Evolutionary conservation across 2,888 invertebrate genomes (phyloP).

Genomic region (Hylaea fasciaria): DNA sequence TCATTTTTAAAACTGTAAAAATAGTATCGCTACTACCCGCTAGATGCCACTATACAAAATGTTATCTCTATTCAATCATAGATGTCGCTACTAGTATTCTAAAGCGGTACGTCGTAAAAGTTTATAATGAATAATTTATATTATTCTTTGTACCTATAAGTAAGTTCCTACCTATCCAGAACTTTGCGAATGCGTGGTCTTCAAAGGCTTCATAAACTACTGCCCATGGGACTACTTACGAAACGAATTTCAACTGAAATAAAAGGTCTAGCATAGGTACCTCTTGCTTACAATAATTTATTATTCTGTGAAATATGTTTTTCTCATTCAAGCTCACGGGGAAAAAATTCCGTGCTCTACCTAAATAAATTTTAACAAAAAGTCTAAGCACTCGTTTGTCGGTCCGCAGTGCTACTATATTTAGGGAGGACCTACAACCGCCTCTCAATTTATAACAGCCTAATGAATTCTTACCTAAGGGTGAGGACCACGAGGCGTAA

Average conservation of each 20-base stretch:
- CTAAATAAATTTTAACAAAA: neutral
- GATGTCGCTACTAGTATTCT: constrained; percentile 42
- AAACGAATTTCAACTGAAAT: too few relatives aligned
- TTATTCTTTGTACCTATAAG: too few relatives aligned
- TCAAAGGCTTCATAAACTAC: too few relatives aligned
- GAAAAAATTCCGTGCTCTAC: too few relatives aligned
- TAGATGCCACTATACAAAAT: constrained; percentile 26
- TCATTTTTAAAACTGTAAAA: neutral
- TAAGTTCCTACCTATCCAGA: too few relatives aligned
- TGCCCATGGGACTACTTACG: too few relatives aligned
- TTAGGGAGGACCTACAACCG: constrained; percentile 58
- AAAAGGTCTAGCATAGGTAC: too few relatives aligned
- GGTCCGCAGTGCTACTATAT: constrained; percentile 44
- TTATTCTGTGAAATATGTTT: too few relatives aligned
- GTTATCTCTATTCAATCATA: constrained; percentile 26
- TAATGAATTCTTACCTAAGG: constrained; percentile 71
- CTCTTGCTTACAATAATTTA: too few relatives aligned
- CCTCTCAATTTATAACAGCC: constrained; percentile 74
- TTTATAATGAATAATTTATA: too few relatives aligned
- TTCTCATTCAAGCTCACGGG: too few relatives aligned
- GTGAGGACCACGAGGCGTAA: constrained; percentile 59
- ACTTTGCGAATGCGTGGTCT: too few relatives aligned
- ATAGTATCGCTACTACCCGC: constrained; percentile 24
- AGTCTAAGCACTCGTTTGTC: constrained; percentile 45
- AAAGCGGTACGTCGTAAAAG: neutral